These are phyloP conservation scores for Lithophane socia DNA, from an alignment of 2,888 invertebrate species.

Conservation along the genomic window DNA sequence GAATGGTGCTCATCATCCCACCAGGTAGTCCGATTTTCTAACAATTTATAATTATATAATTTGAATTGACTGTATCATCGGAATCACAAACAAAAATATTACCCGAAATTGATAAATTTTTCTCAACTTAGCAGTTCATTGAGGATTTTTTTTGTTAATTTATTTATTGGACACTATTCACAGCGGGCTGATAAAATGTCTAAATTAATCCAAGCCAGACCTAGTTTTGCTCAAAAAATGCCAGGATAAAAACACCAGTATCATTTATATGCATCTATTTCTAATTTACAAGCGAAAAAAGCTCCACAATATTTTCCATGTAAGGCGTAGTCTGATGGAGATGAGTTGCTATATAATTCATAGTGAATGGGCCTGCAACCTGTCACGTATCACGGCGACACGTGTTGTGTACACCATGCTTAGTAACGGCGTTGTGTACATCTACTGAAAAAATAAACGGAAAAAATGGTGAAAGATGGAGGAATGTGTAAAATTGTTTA, in stretches of 20 bases:
- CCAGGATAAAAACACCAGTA: not conserved
- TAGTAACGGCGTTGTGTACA: constrained; percentile 9
- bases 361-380: constrained; percentile 56
- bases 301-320: constrained; percentile 31
- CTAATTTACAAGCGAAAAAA: constrained; percentile 46
- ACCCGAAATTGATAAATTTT: too few relatives aligned
- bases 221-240: not conserved
- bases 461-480: not conserved
- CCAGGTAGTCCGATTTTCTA: not conserved
- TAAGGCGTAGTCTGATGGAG: constrained; percentile 52
- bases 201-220: not conserved
- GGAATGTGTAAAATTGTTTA: not conserved
- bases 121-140: not conserved
- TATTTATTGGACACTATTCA: not conserved
- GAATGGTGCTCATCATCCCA: not conserved
- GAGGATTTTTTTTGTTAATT: not conserved
- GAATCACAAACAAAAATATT: not conserved
- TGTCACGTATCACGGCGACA: constrained; percentile 61
- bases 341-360: constrained; percentile 65
- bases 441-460: constrained; percentile 43
- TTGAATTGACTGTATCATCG: not conserved
- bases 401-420: constrained; percentile 29
- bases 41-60: not conserved
- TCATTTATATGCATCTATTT: constrained; percentile 32
- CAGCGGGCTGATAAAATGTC: not conserved